phyloP scores from a whole-genome alignment of 1,140 invertebrate species.

The Diorhabda carinulata region DNA sequence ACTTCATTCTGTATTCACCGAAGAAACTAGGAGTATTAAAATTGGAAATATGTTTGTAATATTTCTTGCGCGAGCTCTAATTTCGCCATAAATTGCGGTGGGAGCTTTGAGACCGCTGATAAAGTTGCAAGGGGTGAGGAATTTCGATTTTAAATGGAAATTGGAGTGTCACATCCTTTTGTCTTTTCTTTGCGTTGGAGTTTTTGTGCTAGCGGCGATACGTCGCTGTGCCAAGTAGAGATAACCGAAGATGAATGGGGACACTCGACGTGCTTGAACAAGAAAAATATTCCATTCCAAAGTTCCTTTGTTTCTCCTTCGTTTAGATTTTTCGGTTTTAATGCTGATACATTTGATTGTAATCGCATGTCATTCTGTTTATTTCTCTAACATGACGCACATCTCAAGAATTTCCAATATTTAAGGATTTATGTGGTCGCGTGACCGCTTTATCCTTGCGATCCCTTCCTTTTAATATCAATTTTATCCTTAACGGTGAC shows the following conservation, averaged over 20 bases:
- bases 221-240: slow-evolving; percentile 37
- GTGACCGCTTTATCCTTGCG: slow-evolving; percentile 8
- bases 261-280: slow-evolving; percentile 39
- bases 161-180: slow-evolving; percentile 47
- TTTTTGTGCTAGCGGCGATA: slow-evolving; percentile 39
- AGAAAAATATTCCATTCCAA: slow-evolving; percentile 39
- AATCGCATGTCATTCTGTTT: slow-evolving; percentile 18
- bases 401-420: slow-evolving; percentile 28
- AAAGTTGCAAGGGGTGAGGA: slow-evolving; percentile 38
- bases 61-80: slow-evolving; percentile 1
- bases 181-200: slow-evolving; percentile 40
- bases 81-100: background rate
- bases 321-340: slow-evolving; percentile 24
- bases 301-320: slow-evolving; percentile 36
- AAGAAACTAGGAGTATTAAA: background rate
- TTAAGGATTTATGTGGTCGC: slow-evolving; percentile 24
- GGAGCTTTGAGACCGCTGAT: slow-evolving; percentile 26
- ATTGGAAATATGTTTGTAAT: slow-evolving; percentile 1
- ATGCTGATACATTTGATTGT: slow-evolving; percentile 16
- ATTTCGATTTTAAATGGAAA: slow-evolving; percentile 47
- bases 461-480: slow-evolving; percentile 9
- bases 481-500: slow-evolving; percentile 17
- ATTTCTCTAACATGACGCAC: slow-evolving; percentile 16
- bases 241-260: slow-evolving; percentile 43
- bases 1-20: background rate